phyloP scores from a whole-genome alignment of 1,140 invertebrate genomes.

The Hypsibius dujardini region DNA sequence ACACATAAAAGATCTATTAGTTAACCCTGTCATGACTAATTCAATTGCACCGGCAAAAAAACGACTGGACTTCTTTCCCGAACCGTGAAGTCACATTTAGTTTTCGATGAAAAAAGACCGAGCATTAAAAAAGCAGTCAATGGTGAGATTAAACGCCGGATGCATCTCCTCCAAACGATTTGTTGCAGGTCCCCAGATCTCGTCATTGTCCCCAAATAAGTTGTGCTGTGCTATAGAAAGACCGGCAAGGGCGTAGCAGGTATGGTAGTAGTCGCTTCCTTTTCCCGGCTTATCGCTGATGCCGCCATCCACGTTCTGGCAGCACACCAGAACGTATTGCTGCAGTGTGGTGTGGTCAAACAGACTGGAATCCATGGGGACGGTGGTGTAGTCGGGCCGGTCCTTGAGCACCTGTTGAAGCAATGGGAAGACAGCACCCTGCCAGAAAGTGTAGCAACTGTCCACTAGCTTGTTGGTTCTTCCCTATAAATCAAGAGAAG shows the following conservation, averaged over 20 bases:
- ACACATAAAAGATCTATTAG: no score
- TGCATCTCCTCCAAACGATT: constrained; percentile 2
- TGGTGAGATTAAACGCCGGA: constrained; percentile 14
- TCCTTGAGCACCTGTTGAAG: constrained; percentile 43
- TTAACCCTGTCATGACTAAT: no score
- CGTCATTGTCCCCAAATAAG: neutral
- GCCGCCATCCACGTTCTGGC: constrained; percentile 71
- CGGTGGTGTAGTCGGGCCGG: constrained; percentile 30
- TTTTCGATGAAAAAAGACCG: neutral
- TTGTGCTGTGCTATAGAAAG: constrained; percentile 70
- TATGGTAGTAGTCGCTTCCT: constrained; percentile 85
- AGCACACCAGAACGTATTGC: constrained; percentile 82
- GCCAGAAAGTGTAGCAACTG: constrained; percentile 97
- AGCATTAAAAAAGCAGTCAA: neutral
- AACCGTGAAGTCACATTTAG: no score
- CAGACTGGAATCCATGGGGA: constrained; percentile 40
- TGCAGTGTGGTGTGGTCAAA: constrained; percentile 71
- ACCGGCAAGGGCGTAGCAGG: constrained; percentile 87
- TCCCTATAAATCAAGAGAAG: constrained; percentile 28
- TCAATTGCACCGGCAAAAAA: no score
- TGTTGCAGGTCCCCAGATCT: neutral
- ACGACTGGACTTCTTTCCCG: no score
- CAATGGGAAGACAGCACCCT: constrained; percentile 69
- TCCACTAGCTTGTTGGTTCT: constrained; percentile 96
- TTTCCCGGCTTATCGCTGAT: constrained; percentile 88